Evolutionary conservation across 2,888 invertebrate genomes (phyloP).

Genomic region (Acronicta alni): DNA sequence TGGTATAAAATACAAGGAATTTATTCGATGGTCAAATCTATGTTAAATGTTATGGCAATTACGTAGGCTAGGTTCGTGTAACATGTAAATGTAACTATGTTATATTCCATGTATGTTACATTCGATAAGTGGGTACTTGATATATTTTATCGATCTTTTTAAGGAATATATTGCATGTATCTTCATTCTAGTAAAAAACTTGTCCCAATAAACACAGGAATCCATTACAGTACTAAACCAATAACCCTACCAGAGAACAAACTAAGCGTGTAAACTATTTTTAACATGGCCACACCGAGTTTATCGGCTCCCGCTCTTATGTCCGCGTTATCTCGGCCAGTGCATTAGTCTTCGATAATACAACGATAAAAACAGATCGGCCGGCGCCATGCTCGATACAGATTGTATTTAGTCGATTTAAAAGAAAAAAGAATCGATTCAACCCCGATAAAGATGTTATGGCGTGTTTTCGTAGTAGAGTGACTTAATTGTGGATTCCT

Average conservation of each 20-base stretch:
- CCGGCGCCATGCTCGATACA: constrained; percentile 86
- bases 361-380: constrained; percentile 86
- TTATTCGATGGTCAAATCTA: neutral
- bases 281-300: constrained; percentile 88
- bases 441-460: constrained; percentile 85
- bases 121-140: neutral
- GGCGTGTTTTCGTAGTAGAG: constrained; percentile 80
- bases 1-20: constrained; percentile 16
- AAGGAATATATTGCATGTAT: neutral
- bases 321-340: constrained; percentile 82
- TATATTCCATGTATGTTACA: neutral
- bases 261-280: constrained; percentile 88
- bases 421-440: constrained; percentile 84
- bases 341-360: constrained; percentile 89
- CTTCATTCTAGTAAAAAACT: neutral
- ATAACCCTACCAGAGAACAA: constrained; percentile 70
- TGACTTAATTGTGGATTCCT: constrained; percentile 86
- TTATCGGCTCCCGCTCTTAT: constrained; percentile 88
- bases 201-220: constrained; percentile 13
- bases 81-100: too few species aligned
- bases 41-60: too few species aligned
- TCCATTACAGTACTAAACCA: constrained; percentile 45
- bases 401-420: constrained; percentile 83
- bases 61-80: too few species aligned
- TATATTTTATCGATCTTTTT: neutral